phyloP scores from a whole-genome alignment of 2,797 vertebrate genomes.

The Mycteria americana region DNA sequence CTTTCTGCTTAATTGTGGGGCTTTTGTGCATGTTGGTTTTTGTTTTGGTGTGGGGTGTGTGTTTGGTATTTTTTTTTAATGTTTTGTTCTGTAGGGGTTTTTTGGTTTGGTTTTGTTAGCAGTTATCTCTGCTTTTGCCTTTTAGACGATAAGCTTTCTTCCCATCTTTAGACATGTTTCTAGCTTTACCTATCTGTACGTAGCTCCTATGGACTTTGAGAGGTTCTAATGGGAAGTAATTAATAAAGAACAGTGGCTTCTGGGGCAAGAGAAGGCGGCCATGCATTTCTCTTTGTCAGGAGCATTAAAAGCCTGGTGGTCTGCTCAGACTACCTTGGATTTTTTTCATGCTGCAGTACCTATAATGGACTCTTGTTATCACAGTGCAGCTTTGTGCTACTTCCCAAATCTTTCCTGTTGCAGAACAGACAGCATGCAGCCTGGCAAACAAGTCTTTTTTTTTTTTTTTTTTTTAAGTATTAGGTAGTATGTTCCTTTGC shows the following conservation, averaged over 20 bases:
- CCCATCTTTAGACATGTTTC: not conserved
- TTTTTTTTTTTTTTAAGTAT: not conserved
- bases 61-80: not conserved
- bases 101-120: not conserved
- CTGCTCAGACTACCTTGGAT: not conserved
- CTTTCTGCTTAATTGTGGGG: not conserved
- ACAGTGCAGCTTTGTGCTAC: not conserved
- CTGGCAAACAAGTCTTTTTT: not conserved
- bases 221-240: not conserved
- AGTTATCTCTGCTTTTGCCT: not conserved
- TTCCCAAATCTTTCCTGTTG: not conserved
- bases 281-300: not conserved
- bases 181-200: not conserved
- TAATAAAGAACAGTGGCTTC: not conserved
- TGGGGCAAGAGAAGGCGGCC: not conserved
- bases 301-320: not conserved
- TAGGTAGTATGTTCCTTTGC: not conserved
- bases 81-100: not conserved
- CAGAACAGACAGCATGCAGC: not conserved
- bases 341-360: not conserved
- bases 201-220: not conserved
- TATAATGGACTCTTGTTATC: not conserved
- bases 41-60: not conserved
- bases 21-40: not conserved
- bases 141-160: not conserved